phyloP scores from a whole-genome alignment of 2,888 invertebrate genomes.

The Ligdia adustata region DNA sequence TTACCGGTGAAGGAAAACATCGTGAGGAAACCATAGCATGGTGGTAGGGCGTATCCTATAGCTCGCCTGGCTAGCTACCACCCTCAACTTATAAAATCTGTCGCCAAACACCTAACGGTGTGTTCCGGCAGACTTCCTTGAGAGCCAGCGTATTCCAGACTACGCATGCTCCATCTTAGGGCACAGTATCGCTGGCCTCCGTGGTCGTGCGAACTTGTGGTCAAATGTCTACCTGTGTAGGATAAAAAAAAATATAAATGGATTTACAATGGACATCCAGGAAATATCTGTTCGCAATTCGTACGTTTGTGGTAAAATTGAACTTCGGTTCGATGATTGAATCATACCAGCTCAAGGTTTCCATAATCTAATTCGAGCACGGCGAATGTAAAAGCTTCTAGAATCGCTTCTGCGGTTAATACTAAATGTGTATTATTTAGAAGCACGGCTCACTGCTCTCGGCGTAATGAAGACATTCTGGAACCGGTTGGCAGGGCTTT shows the following conservation, averaged over 20 bases:
- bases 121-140: too few species aligned
- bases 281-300: background rate
- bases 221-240: too few species aligned
- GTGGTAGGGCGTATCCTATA: too few species aligned
- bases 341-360: slow-evolving; percentile 22
- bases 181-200: too few species aligned
- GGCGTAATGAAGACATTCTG: slow-evolving; percentile 60
- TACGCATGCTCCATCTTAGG: too few species aligned
- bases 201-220: too few species aligned
- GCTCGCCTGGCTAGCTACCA: too few species aligned
- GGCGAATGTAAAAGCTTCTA: slow-evolving; percentile 2
- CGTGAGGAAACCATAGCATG: too few species aligned
- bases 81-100: too few species aligned
- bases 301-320: slow-evolving; percentile 2
- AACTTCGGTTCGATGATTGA: slow-evolving; percentile 4
- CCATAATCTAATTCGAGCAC: slow-evolving; percentile 23
- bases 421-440: slow-evolving; percentile 32
- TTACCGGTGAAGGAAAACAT: too few species aligned
- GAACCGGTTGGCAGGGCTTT: slow-evolving; percentile 61
- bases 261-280: background rate
- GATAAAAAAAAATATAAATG: slow-evolving; percentile 1
- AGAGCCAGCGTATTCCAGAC: too few species aligned
- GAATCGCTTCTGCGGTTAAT: slow-evolving; percentile 34
- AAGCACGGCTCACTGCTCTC: slow-evolving; percentile 27
- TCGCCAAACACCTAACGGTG: too few species aligned